Evolutionary conservation across 92 coral and sea anemone genomes (phyloP).

Genomic region (Epizoanthus fatuus): DNA sequence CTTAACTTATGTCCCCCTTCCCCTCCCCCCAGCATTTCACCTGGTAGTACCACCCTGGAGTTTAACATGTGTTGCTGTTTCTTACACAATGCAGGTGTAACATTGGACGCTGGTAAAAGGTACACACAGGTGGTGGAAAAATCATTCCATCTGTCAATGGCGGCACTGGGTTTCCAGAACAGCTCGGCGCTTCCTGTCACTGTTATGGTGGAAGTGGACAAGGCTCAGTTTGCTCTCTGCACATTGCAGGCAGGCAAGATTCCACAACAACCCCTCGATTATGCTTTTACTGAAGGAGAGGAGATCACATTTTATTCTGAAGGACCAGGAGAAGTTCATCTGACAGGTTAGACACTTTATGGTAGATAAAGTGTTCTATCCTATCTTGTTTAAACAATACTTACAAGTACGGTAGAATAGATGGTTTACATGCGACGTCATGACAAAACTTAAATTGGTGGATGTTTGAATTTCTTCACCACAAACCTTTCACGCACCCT

Average conservation of each 20-base stretch:
- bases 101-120: constrained; percentile 95
- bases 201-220: constrained; percentile 96
- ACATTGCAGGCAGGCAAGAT: constrained; percentile 92
- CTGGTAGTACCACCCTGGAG: too few species aligned
- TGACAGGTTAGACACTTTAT: constrained; percentile 79
- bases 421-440: too few species aligned
- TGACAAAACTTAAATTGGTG: too few species aligned
- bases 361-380: too few species aligned
- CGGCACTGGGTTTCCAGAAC: constrained; percentile 89
- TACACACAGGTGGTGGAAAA: constrained; percentile 98
- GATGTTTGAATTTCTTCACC: too few species aligned
- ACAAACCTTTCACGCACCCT: too few species aligned
- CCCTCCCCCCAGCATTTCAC: background rate
- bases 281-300: constrained; percentile 97
- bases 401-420: too few species aligned
- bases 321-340: constrained; percentile 91
- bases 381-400: too few species aligned
- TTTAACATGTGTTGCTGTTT: background rate
- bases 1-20: too few species aligned
- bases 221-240: constrained; percentile 95
- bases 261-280: constrained; percentile 94
- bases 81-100: constrained; percentile 72
- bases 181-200: constrained; percentile 85
- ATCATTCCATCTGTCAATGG: constrained; percentile 98
- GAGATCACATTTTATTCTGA: constrained; percentile 95